A percentile compares a stretch with the other conserved stretches of the same genome.
These are phyloP conservation scores for Enoplosus armatus DNA, from an alignment of 2,797 vertebrate species.

Conservation along the genomic window DNA sequence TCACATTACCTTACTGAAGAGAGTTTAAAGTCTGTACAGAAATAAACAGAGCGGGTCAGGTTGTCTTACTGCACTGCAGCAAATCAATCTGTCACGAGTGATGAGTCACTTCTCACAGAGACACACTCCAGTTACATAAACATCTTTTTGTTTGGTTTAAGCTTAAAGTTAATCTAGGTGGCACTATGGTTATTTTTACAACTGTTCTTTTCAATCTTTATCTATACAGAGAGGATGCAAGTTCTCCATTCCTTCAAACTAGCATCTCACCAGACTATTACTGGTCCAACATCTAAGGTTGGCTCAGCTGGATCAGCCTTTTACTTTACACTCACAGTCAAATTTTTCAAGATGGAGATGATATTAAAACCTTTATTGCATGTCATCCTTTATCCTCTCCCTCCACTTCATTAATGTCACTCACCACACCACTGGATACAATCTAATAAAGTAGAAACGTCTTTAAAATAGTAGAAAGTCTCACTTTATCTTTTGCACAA, in stretches of 20 bases:
- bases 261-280: background rate
- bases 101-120: constrained; percentile 1
- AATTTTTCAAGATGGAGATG: background rate
- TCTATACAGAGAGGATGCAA: background rate
- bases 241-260: background rate
- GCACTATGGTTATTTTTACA: background rate
- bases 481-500: background rate
- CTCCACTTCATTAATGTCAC: background rate
- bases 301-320: background rate
- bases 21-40: background rate
- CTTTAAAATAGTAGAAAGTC: background rate
- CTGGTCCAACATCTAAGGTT: background rate
- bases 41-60: constrained; percentile 35
- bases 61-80: constrained; percentile 10
- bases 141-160: constrained; percentile 42
- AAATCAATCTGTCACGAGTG: constrained; percentile 25
- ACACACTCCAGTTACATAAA: constrained; percentile 46
- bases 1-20: constrained; percentile 6
- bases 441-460: background rate
- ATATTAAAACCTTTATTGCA: background rate
- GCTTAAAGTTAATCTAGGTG: constrained; percentile 27
- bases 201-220: background rate
- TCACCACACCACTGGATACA: background rate
- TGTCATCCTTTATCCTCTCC: background rate
- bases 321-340: background rate